These are phyloP conservation scores for Drosophila setosimentum DNA, from an alignment of 2,888 invertebrate species.

Conservation along the genomic window DNA sequence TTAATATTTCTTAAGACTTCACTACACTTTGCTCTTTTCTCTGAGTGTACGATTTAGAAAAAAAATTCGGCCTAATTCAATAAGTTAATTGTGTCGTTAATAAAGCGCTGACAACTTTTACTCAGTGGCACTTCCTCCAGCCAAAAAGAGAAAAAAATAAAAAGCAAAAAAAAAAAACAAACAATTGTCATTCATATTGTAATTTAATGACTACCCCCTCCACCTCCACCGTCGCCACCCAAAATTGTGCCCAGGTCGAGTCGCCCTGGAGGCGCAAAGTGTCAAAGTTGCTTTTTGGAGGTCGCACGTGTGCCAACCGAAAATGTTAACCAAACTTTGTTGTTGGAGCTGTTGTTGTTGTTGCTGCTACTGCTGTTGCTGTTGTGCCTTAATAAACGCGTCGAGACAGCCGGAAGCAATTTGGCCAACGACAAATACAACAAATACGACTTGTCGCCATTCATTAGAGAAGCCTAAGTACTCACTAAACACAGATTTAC, in stretches of 20 bases:
- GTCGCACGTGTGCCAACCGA: slow-evolving; percentile 60
- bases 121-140: slow-evolving; percentile 60
- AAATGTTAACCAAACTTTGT: slow-evolving; percentile 29
- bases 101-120: slow-evolving; percentile 55
- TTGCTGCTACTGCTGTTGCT: background rate
- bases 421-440: slow-evolving; percentile 34
- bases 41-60: background rate
- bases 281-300: slow-evolving; percentile 52
- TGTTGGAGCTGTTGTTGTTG: background rate
- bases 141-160: background rate
- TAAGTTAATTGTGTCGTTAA: slow-evolving; percentile 71
- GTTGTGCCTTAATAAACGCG: slow-evolving; percentile 17
- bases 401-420: slow-evolving; percentile 62
- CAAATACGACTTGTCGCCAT: slow-evolving; percentile 34
- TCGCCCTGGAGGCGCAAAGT: slow-evolving; percentile 1
- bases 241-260: slow-evolving; percentile 15
- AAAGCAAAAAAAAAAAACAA: slow-evolving; percentile 5
- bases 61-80: slow-evolving; percentile 55
- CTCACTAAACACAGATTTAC: slow-evolving; percentile 36
- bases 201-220: slow-evolving; percentile 56
- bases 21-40: background rate
- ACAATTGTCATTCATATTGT: slow-evolving; percentile 69
- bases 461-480: slow-evolving; percentile 47
- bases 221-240: too few species aligned
- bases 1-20: background rate